Conservation (phyloP, 2,797 vertebrate species). For the Macrochelys suwanniensis region DNA sequence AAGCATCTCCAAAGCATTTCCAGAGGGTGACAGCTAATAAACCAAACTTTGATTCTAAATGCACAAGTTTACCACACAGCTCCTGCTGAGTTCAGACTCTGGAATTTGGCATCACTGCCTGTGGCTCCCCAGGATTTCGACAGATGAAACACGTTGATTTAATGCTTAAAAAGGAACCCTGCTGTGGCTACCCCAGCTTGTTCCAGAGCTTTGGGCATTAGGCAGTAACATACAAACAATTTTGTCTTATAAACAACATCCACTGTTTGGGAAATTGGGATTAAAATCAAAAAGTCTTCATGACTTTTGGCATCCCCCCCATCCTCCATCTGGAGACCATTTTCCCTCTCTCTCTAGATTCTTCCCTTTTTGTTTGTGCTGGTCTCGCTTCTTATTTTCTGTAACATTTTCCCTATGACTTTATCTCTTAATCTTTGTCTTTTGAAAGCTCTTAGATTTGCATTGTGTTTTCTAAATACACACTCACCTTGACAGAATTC, state of each 20-base stretch:
- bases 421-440: neutral
- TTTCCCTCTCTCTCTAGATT: constrained; percentile 48
- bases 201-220: constrained; percentile 70
- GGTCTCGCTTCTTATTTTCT: constrained; percentile 14
- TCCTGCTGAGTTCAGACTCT: constrained; percentile 63
- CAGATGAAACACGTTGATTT: constrained; percentile 76
- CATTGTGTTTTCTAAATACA: neutral
- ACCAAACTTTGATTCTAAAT: constrained; percentile 54
- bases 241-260: constrained; percentile 73
- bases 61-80: constrained; percentile 28
- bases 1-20: constrained; percentile 50
- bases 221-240: constrained; percentile 73
- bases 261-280: constrained; percentile 71
- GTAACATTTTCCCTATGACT: constrained; percentile 1
- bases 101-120: constrained; percentile 72
- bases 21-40: constrained; percentile 48
- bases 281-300: constrained; percentile 64
- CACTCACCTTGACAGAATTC: neutral
- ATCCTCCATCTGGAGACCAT: constrained; percentile 60
- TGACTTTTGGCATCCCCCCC: constrained; percentile 63
- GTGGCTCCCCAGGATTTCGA: constrained; percentile 70
- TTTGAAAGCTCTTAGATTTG: neutral
- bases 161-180: constrained; percentile 70
- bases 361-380: constrained; percentile 42
- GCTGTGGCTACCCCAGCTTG: constrained; percentile 76